phyloP scores from a whole-genome alignment of 2,113 vertebrate species.

The Tachysurus fulvidraco region DNA sequence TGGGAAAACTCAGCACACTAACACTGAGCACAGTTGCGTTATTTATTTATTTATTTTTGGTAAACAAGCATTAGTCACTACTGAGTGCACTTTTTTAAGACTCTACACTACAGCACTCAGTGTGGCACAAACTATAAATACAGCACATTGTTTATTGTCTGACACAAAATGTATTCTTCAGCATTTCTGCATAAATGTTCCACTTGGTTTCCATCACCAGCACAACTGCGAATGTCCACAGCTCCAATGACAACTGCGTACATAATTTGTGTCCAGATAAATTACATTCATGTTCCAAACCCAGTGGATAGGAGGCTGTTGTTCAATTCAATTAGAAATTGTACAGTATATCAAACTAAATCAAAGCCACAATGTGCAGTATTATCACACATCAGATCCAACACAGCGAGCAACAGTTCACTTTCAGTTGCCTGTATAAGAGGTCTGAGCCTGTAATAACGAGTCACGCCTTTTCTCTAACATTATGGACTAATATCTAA shows the following conservation, averaged over 20 bases:
- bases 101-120: not conserved
- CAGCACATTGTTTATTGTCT: conserved; percentile 16
- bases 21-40: conserved; percentile 57
- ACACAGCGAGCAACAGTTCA: not conserved
- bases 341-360: not conserved
- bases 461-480: not conserved
- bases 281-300: not conserved
- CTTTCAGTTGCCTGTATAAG: no score
- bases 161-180: not conserved
- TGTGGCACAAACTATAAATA: not conserved
- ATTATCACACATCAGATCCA: not conserved
- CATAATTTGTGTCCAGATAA: not conserved
- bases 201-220: not conserved
- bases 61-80: not conserved
- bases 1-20: conserved; percentile 58
- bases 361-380: not conserved
- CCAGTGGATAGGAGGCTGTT: not conserved
- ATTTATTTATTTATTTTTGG: not conserved
- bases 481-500: not conserved
- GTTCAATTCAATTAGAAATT: not conserved
- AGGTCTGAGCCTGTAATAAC: not conserved
- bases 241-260: not conserved
- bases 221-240: not conserved
- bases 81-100: not conserved
- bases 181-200: not conserved